These are phyloP conservation scores for Potamarius usumacintae DNA, from an alignment of 2,113 vertebrate species.

Conservation along the genomic window DNA sequence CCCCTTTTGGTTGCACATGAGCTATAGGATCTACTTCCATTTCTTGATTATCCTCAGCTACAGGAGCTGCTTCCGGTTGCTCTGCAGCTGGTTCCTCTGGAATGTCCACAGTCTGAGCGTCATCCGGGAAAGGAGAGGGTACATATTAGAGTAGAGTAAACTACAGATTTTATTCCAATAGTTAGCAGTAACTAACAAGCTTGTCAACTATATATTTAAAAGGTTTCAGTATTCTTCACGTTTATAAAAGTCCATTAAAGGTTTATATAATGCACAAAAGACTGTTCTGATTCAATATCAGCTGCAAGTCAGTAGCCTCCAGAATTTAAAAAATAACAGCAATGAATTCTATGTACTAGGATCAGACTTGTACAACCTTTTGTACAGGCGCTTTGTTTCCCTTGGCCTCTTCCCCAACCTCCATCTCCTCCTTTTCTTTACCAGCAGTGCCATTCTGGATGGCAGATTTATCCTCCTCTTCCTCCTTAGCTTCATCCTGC, in stretches of 20 bases:
- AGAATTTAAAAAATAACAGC: not conserved
- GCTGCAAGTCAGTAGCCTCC: not conserved
- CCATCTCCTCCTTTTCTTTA: constrained; percentile 31
- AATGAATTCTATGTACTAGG: not conserved
- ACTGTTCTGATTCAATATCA: not conserved
- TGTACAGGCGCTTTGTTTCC: not conserved
- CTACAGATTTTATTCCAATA: not conserved
- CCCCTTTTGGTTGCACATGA: not conserved
- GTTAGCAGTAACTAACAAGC: not conserved
- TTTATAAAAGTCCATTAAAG: not conserved
- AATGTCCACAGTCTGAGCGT: not conserved
- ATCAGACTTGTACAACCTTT: not conserved
- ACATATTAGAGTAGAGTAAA: not conserved
- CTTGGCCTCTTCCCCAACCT: not conserved
- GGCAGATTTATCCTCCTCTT: not conserved
- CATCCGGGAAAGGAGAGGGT: constrained; percentile 21
- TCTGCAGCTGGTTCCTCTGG: not conserved
- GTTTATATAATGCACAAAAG: not conserved
- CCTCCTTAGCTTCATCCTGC: constrained; percentile 6
- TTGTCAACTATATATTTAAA: not conserved
- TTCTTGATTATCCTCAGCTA: constrained; percentile 1
- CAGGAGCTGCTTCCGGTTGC: not conserved
- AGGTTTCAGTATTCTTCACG: not conserved
- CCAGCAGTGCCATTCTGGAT: constrained; percentile 13
- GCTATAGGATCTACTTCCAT: not conserved